Evolutionary conservation across 1,140 invertebrate genomes (phyloP).

Genomic region (Pygmarrhopalites habei): DNA sequence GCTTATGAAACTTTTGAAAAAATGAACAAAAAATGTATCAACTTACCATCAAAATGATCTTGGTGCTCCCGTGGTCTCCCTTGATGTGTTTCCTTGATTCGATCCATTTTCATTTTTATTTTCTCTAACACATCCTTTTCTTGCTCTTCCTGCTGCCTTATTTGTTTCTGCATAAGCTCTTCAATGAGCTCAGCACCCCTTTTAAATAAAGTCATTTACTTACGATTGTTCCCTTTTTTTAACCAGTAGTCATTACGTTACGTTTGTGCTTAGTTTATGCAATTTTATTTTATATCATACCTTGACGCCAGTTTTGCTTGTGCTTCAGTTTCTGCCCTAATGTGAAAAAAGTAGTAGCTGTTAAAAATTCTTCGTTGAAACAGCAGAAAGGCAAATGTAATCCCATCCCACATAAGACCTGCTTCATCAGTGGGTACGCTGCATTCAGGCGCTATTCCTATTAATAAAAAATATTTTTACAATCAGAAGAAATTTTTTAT

Average conservation of each 20-base stretch:
- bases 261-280: too few relatives aligned
- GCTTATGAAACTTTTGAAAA: too few relatives aligned
- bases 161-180: constrained; percentile 77
- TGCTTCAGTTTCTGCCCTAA: constrained; percentile 76
- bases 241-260: too few relatives aligned
- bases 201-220: constrained; percentile 7
- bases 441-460: constrained; percentile 47
- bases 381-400: constrained; percentile 88
- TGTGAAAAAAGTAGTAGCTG: constrained; percentile 92
- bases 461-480: background rate
- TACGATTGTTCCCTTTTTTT: too few relatives aligned
- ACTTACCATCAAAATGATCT: constrained; percentile 64
- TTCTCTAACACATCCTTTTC: constrained; percentile 83
- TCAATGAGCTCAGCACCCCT: constrained; percentile 92
- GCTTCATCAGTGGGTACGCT: constrained; percentile 68
- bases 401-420: constrained; percentile 85
- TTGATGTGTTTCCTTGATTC: constrained; percentile 85
- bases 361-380: constrained; percentile 85
- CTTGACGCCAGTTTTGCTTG: constrained; percentile 85
- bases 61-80: constrained; percentile 42
- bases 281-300: too few relatives aligned
- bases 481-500: background rate
- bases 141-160: constrained; percentile 73
- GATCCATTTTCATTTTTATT: constrained; percentile 93
- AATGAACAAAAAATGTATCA: too few relatives aligned